These are phyloP conservation scores for Eufriesea mexicana DNA, from an alignment of 1,140 invertebrate species.

Conservation along the genomic window DNA sequence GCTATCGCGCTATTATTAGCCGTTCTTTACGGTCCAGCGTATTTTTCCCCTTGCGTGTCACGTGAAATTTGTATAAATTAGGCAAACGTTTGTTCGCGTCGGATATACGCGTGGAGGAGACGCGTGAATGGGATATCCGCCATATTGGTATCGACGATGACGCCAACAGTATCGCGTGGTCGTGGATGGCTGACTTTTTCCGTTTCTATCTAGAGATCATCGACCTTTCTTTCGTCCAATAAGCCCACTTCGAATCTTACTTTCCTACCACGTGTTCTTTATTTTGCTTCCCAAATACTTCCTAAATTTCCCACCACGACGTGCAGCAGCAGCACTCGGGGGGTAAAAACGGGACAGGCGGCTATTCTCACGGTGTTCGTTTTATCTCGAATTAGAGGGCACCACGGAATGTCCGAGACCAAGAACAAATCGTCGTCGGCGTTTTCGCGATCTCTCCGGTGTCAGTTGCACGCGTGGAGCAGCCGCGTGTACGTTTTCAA, in stretches of 20 bases:
- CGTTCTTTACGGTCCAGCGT: background rate
- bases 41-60: constrained; percentile 26
- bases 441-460: background rate
- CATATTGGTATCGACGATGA: background rate
- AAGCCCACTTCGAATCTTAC: no score
- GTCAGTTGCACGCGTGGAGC: background rate
- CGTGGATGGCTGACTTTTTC: background rate
- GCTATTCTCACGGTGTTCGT: no score
- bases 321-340: no score
- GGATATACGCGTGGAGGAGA: background rate
- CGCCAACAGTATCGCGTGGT: background rate
- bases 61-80: constrained; percentile 13
- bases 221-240: background rate
- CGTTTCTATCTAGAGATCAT: background rate
- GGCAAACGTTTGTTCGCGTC: background rate
- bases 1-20: constrained; percentile 28
- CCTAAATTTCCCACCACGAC: no score
- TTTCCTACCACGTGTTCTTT: no score
- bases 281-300: no score
- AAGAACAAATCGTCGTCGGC: background rate
- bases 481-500: constrained; percentile 11
- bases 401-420: background rate
- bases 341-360: background rate
- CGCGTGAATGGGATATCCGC: background rate
- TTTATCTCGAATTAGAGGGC: background rate